phyloP scores from a whole-genome alignment of 2,113 vertebrate genomes.

The Verasper variegatus region DNA sequence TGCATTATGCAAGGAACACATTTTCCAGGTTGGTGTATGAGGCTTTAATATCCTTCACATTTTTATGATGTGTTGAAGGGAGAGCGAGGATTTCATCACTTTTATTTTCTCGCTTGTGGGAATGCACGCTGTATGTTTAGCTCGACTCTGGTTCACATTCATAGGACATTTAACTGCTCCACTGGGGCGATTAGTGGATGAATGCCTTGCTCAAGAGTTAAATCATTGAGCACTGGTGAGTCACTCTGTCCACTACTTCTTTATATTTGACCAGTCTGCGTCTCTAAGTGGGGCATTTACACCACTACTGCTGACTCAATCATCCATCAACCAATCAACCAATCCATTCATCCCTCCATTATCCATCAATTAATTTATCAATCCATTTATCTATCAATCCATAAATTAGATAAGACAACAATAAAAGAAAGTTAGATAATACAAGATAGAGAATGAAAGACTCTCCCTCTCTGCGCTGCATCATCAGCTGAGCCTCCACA shows the following conservation, averaged over 20 bases:
- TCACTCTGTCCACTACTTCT: too few species aligned
- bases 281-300: too few species aligned
- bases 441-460: too few species aligned
- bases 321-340: background rate
- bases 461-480: background rate
- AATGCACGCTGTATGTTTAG: slow-evolving; percentile 10
- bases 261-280: too few species aligned
- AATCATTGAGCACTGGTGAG: background rate
- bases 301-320: too few species aligned
- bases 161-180: slow-evolving; percentile 13
- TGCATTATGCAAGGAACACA: slow-evolving; percentile 95
- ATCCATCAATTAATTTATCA: too few species aligned
- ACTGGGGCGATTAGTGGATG: background rate
- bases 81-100: background rate
- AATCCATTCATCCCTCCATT: too few species aligned
- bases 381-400: too few species aligned
- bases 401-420: too few species aligned
- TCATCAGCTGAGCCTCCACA: background rate
- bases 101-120: slow-evolving; percentile 14
- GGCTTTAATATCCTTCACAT: background rate
- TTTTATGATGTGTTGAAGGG: background rate
- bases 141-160: slow-evolving; percentile 9
- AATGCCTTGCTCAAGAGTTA: slow-evolving; percentile 2
- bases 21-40: slow-evolving; percentile 88
- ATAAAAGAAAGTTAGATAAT: too few species aligned